phyloP scores from a whole-genome alignment of 1,140 invertebrate genomes.

The Drosophila kohkoa region DNA sequence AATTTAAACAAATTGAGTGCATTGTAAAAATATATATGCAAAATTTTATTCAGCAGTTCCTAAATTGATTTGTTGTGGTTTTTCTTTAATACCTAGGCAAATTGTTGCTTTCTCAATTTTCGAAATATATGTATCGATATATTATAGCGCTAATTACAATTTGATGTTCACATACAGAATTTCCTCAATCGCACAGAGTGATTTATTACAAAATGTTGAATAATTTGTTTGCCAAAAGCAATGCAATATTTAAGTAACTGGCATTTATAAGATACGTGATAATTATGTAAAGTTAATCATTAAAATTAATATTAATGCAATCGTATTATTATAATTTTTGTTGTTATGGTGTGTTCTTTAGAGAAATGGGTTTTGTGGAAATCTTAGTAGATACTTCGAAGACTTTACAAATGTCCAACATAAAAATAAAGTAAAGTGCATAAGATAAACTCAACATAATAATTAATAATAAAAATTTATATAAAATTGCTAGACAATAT shows the following conservation, averaged over 20 bases:
- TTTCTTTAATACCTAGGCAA: constrained; percentile 36
- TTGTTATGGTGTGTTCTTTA: constrained; percentile 1
- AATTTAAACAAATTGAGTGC: constrained; percentile 27
- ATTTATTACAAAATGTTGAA: constrained; percentile 20
- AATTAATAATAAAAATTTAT: constrained; percentile 27
- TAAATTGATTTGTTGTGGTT: constrained; percentile 29
- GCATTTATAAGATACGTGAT: constrained; percentile 17
- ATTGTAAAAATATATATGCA: constrained; percentile 54
- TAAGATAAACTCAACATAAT: constrained; percentile 41
- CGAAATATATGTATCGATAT: constrained; percentile 19
- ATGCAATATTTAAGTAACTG: constrained; percentile 40
- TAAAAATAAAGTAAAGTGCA: constrained; percentile 4
- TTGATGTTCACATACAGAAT: not conserved
- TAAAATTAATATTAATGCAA: constrained; percentile 18
- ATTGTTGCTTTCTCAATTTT: constrained; percentile 26
- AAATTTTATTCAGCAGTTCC: constrained; percentile 46
- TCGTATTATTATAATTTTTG: not conserved
- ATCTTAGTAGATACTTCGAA: constrained; percentile 2
- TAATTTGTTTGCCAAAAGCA: constrained; percentile 18
- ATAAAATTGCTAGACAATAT: constrained; percentile 1
- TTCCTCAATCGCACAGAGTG: constrained; percentile 12
- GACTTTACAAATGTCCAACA: constrained; percentile 31
- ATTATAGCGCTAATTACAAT: constrained; percentile 36
- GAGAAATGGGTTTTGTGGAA: constrained; percentile 10
- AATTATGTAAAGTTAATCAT: constrained; percentile 12